Evolutionary conservation across 2,888 invertebrate species (phyloP).

Genomic region (Diarsia brunnea): DNA sequence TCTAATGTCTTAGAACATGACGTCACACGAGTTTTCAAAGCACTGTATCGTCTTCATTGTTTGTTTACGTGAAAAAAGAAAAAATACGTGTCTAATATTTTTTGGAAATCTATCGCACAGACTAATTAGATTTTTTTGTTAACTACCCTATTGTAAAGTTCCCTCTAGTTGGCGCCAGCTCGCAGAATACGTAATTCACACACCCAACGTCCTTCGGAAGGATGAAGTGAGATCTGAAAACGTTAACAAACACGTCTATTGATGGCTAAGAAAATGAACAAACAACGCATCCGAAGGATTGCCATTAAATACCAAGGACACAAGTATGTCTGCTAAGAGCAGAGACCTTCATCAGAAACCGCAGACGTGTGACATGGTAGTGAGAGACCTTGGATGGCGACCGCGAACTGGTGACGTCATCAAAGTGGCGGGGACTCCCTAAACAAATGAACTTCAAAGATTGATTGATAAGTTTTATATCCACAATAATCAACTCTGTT

Average conservation of each 20-base stretch:
- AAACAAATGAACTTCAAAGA: slow-evolving; percentile 7
- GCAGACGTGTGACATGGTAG: neutral
- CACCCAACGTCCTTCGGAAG: neutral
- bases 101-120: too few relatives aligned
- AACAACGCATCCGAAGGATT: neutral
- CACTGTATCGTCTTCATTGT: too few relatives aligned
- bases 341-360: slow-evolving; percentile 11
- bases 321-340: neutral
- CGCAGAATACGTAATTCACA: too few relatives aligned
- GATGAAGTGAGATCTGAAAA: neutral
- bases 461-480: slow-evolving; percentile 6
- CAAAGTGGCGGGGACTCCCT: neutral
- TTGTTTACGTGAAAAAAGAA: too few relatives aligned
- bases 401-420: slow-evolving; percentile 31
- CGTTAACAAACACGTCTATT: neutral
- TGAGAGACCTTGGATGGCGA: slow-evolving; percentile 14
- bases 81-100: too few relatives aligned
- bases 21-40: too few relatives aligned
- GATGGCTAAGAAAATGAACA: neutral
- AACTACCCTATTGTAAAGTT: neutral
- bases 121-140: too few relatives aligned
- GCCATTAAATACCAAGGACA: neutral
- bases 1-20: too few relatives aligned
- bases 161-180: too few relatives aligned
- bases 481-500: neutral